A percentile compares a stretch with the other conserved stretches of the same genome.
phyloP scores from a whole-genome alignment of 1,140 invertebrate species.

The Cydia splendana region DNA sequence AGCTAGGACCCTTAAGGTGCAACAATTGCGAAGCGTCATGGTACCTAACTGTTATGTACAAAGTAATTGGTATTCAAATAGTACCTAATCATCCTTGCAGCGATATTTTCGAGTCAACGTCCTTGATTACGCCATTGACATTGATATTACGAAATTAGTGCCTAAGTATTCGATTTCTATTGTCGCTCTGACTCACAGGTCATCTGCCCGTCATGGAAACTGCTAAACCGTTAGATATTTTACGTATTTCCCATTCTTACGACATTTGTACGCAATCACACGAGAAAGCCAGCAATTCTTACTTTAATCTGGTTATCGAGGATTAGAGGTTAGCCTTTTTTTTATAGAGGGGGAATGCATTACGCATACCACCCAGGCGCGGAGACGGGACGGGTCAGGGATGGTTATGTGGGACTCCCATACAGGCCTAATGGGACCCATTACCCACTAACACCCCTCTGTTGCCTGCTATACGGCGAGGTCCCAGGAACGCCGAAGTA shows the following conservation, averaged over 20 bases:
- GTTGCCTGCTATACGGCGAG: too few relatives aligned
- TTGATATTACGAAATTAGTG: conserved; percentile 18
- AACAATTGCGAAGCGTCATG: too few relatives aligned
- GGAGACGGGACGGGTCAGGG: too few relatives aligned
- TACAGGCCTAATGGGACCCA: too few relatives aligned
- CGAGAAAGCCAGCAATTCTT: not conserved
- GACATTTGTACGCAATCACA: conserved; percentile 11
- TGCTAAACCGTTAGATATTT: conserved; percentile 21
- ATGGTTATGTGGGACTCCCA: too few relatives aligned
- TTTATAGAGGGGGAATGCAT: too few relatives aligned
- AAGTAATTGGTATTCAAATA: not conserved
- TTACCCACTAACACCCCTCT: too few relatives aligned
- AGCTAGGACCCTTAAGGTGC: too few relatives aligned
- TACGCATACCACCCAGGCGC: too few relatives aligned
- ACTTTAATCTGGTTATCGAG: not conserved
- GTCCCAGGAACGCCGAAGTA: too few relatives aligned
- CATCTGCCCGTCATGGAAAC: conserved; percentile 3
- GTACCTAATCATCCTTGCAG: not conserved
- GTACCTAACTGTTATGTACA: too few relatives aligned
- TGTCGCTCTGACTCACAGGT: conserved; percentile 26
- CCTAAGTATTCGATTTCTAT: conserved; percentile 5
- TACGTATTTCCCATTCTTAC: not conserved
- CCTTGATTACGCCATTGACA: conserved; percentile 22
- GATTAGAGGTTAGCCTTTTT: not conserved
- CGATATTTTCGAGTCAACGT: not conserved